Evolutionary conservation across 2,888 invertebrate genomes (phyloP).

Genomic region (Eupithecia tripunctaria): DNA sequence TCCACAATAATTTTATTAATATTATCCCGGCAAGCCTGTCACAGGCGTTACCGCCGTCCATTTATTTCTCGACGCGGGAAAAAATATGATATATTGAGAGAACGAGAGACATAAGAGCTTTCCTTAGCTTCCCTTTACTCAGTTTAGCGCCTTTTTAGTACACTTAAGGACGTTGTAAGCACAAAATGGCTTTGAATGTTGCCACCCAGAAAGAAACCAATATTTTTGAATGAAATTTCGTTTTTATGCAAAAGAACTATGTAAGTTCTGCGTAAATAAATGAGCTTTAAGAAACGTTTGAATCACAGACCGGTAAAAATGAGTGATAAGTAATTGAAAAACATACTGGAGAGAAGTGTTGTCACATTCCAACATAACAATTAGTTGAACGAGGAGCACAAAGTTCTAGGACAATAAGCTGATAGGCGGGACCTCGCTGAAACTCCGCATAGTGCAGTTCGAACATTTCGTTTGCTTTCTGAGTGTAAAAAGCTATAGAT

Average conservation of each 20-base stretch:
- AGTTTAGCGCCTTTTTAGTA: constrained; percentile 72
- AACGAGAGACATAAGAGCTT: constrained; percentile 78
- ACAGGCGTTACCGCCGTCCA: constrained; percentile 78
- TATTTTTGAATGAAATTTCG: background rate
- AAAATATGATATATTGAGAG: constrained; percentile 84
- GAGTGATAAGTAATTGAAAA: background rate
- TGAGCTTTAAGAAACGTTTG: background rate
- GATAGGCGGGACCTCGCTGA: background rate
- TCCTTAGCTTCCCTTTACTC: constrained; percentile 67
- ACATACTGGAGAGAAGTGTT: background rate
- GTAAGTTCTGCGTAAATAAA: background rate
- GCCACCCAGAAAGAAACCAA: background rate
- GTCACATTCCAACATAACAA: background rate
- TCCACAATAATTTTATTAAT: constrained; percentile 84
- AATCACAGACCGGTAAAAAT: background rate
- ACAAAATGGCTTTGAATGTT: constrained; percentile 3
- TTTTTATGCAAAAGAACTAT: background rate
- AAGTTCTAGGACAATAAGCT: background rate
- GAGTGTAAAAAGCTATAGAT: background rate
- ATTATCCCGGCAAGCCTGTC: constrained; percentile 81
- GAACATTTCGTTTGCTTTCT: background rate
- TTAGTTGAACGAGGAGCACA: background rate
- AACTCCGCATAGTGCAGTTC: background rate
- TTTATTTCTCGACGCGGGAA: constrained; percentile 77
- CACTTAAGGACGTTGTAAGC: constrained; percentile 41